A percentile compares a stretch with the other conserved stretches of the same genome.
Conservation (phyloP, 2,888 invertebrate genomes). For the Oscheius sp. region DNA sequence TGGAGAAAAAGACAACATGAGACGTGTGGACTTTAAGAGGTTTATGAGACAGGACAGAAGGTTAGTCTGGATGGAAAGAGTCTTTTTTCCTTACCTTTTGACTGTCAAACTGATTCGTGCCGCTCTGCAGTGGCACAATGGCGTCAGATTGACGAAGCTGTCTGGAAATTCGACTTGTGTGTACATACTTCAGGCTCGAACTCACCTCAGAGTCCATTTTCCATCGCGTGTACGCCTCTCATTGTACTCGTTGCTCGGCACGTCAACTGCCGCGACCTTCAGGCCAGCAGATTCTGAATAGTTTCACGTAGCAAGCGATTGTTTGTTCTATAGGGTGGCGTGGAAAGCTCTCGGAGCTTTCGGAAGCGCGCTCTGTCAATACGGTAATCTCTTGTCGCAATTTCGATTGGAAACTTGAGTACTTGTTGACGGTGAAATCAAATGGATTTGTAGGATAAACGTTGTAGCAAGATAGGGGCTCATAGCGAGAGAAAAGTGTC, state of each 20-base stretch:
- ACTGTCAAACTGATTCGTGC: constrained; percentile 71
- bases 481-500: too few relatives aligned
- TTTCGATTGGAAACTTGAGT: not conserved
- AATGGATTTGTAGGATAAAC: not conserved
- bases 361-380: constrained; percentile 29
- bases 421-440: not conserved
- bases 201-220: constrained; percentile 51
- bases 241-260: constrained; percentile 50
- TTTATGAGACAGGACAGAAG: not conserved
- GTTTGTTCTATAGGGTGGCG: constrained; percentile 12
- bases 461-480: not conserved
- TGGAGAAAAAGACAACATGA: constrained; percentile 41
- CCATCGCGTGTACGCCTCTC: constrained; percentile 59
- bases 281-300: constrained; percentile 51
- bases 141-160: constrained; percentile 70
- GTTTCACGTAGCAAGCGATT: not conserved
- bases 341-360: constrained; percentile 22
- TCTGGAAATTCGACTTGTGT: constrained; percentile 4
- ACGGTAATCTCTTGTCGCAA: constrained; percentile 29
- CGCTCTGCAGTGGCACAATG: constrained; percentile 69
- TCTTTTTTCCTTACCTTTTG: constrained; percentile 57
- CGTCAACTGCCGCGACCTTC: constrained; percentile 55
- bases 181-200: too few relatives aligned
- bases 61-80: not conserved
- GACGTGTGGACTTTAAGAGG: not conserved